Base-by-base conservation (phyloP, 2,113 vertebrate genomes). In the Seriola rivoliana region DNA sequence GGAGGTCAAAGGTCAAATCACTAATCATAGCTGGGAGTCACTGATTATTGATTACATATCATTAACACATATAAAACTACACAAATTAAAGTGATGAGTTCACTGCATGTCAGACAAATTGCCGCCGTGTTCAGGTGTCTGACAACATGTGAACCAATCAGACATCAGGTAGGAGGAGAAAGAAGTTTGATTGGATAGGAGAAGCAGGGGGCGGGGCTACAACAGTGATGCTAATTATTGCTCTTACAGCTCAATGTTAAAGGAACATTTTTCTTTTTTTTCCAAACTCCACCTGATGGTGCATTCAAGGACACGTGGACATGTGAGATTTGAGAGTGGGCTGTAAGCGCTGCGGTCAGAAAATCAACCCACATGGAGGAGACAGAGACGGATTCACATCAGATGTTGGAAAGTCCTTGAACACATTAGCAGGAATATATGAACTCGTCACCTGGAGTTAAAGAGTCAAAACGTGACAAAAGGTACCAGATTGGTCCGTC, bases 401-500 rank as follows among this genome's bases (percentile, higher is more conserved):
- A 42, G n/a, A 14, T 19, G 13, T 13, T 5, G 13, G 54, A 68
- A 3, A 38, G 80, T 75, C 71, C 42, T 38, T 63, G 71, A 81
- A 82, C 11, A 16, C 71, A 63, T 14, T 46, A 23, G 21, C 21
- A 54, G 52, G 52, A 54, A 7, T 19, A 16, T 16, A 16, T 46
- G 13, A 44, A 44, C 42, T 9, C 2, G 10, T 42, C 50, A 19
- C 5, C 50, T 54, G 19, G 54, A 55, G 9, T 23, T 21, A 52
- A 21, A 21, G 3, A 3, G 17, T 1, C 54, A 75, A 2, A 40
- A 5, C 5, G 4, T 25, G 9, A 34, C 7, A 2, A 2, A 2
- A 14, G 13, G 17, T 34, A 57, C 65, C 52, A 42, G 74, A 66
- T 55, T 78, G 73, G 72, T 60, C 50, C 46, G 58, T 21, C 19